A percentile compares a stretch with the other conserved stretches of the same genome.
Conservation (phyloP, 2,797 vertebrate species). For the Ctenopoma multispine region DNA sequence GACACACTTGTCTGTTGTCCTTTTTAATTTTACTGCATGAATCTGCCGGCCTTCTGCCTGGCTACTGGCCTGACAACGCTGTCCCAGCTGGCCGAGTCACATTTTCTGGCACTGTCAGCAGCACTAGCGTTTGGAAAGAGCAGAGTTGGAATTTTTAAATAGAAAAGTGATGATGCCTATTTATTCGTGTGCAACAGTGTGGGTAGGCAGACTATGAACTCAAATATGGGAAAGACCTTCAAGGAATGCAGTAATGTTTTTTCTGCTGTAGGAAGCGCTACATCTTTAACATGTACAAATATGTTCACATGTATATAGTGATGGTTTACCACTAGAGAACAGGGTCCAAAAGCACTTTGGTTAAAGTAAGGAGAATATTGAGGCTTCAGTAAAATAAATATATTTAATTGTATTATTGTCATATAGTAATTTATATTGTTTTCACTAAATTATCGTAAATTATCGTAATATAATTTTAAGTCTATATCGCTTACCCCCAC, state of each 20-base stretch:
- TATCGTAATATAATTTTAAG: too few species aligned
- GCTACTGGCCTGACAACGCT: background rate
- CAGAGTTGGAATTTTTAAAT: conserved; percentile 12
- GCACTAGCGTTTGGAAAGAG: background rate
- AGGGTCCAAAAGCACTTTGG: too few species aligned
- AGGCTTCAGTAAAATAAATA: too few species aligned
- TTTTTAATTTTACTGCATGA: background rate
- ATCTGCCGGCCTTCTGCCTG: background rate
- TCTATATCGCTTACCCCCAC: too few species aligned
- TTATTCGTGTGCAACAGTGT: conserved; percentile 4
- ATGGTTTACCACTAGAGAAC: too few species aligned
- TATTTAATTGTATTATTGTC: too few species aligned
- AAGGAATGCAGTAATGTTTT: background rate
- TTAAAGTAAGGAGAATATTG: too few species aligned
- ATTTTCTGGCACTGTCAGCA: background rate
- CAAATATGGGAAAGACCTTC: background rate
- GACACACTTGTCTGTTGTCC: background rate
- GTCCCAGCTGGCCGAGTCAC: background rate
- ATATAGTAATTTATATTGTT: too few species aligned
- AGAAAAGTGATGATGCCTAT: conserved; percentile 18
- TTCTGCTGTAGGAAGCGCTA: too few species aligned
- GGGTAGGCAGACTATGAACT: conserved; percentile 1
- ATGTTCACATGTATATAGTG: too few species aligned
- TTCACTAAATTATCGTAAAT: too few species aligned
- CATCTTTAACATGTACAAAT: too few species aligned